Evolutionary conservation across 2,888 invertebrate species (phyloP).

Genomic region (Scaptomyza caliginosa): DNA sequence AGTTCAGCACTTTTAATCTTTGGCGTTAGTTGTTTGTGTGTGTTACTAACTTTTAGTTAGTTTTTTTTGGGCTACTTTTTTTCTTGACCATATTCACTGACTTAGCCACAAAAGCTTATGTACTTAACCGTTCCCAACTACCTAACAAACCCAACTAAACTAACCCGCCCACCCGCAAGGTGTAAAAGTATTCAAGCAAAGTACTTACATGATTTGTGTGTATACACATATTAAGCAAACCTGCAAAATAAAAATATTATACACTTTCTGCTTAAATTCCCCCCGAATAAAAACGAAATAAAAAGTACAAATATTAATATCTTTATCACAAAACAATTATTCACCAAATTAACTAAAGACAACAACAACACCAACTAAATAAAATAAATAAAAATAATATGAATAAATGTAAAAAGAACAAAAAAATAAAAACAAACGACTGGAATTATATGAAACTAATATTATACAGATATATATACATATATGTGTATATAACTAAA

Average conservation of each 20-base stretch:
- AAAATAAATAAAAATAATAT: constrained; percentile 8
- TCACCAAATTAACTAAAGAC: constrained; percentile 35
- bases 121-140: constrained; percentile 27
- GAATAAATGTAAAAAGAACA: constrained; percentile 5
- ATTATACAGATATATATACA: constrained; percentile 10
- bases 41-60: not conserved
- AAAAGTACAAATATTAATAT: constrained; percentile 81
- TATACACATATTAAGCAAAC: constrained; percentile 24
- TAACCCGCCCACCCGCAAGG: constrained; percentile 26
- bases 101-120: not conserved
- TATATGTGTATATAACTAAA: constrained; percentile 18
- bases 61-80: too few species aligned
- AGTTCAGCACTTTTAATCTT: not conserved
- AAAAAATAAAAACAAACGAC: constrained; percentile 43
- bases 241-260: constrained; percentile 24
- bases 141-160: constrained; percentile 19
- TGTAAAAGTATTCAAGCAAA: not conserved
- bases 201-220: constrained; percentile 4
- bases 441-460: constrained; percentile 53
- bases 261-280: constrained; percentile 72
- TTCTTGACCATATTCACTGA: not conserved
- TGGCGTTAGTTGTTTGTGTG: not conserved
- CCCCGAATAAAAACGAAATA: constrained; percentile 78
- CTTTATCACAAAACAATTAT: constrained; percentile 46
- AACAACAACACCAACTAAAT: constrained; percentile 23